A percentile compares a stretch with the other conserved stretches of the same genome.
These are phyloP conservation scores for Drosophila setifemur DNA, from an alignment of 1,140 invertebrate species.

Conservation along the genomic window DNA sequence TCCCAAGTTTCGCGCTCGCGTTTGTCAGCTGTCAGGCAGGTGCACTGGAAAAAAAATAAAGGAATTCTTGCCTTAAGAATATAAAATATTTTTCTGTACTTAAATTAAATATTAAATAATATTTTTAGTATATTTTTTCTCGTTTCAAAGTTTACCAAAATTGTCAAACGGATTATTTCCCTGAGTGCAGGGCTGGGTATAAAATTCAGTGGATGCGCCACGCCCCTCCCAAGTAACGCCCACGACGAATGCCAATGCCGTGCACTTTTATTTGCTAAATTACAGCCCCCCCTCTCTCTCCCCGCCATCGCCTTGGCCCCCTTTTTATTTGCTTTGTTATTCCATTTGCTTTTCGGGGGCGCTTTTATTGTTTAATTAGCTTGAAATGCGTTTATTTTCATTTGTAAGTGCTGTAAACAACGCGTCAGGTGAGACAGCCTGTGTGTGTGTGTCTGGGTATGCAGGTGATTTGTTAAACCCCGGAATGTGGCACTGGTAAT, in stretches of 20 bases:
- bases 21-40: conserved; percentile 66
- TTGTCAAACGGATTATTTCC: no score
- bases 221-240: conserved; percentile 23
- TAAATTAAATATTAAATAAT: no score
- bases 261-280: conserved; percentile 60
- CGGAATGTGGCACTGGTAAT: conserved; percentile 54
- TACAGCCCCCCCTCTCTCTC: conserved; percentile 16
- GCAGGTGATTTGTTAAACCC: conserved; percentile 70
- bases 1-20: conserved; percentile 16
- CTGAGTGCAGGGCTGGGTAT: no score
- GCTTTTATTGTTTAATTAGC: conserved; percentile 80
- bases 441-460: conserved; percentile 4
- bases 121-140: no score
- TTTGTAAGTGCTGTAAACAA: conserved; percentile 74
- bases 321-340: conserved; percentile 53
- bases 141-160: no score
- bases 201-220: no score
- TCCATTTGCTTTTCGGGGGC: conserved; percentile 46
- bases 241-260: conserved; percentile 45
- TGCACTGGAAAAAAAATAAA: no score
- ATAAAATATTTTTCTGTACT: no score
- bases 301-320: conserved; percentile 15
- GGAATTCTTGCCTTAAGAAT: no score
- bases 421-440: conserved; percentile 32
- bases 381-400: conserved; percentile 79